These are phyloP conservation scores for Ormyrus rosae DNA, from an alignment of 2,888 invertebrate species.

Conservation along the genomic window DNA sequence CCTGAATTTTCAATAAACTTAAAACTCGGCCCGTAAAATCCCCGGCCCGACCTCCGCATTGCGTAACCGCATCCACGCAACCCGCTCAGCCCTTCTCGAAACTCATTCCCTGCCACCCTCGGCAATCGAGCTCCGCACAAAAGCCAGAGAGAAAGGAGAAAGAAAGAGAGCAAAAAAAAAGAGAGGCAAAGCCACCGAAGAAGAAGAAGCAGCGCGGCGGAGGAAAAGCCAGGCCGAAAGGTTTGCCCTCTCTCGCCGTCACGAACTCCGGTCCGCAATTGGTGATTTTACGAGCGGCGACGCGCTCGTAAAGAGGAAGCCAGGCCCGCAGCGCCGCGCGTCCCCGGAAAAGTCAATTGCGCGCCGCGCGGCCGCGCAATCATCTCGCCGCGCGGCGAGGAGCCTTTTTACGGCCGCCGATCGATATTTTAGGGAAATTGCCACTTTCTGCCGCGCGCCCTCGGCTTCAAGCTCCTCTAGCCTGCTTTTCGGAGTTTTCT, in stretches of 20 bases:
- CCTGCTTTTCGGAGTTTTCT: background rate
- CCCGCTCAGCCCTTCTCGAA: background rate
- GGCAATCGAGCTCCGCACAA: background rate
- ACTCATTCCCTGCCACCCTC: background rate
- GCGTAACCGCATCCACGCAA: too few relatives aligned
- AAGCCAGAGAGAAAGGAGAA: too few relatives aligned
- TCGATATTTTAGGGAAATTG: constrained; percentile 44
- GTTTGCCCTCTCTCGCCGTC: background rate
- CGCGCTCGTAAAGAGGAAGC: constrained; percentile 34
- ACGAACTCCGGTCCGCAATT: constrained; percentile 13
- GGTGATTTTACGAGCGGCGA: constrained; percentile 49
- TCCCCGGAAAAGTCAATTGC: constrained; percentile 25
- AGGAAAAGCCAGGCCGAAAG: background rate
- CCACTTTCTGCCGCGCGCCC: constrained; percentile 2
- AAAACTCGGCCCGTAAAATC: too few relatives aligned
- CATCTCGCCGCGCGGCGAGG: background rate
- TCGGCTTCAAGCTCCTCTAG: background rate
- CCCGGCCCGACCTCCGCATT: too few relatives aligned
- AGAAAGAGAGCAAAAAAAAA: too few relatives aligned
- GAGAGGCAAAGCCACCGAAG: too few relatives aligned
- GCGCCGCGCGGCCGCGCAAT: background rate
- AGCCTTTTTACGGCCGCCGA: constrained; percentile 1
- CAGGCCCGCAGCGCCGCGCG: too few relatives aligned
- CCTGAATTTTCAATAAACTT: too few relatives aligned
- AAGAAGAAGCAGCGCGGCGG: too few relatives aligned